A percentile compares a stretch with the other conserved stretches of the same genome.
Evolutionary conservation across 2,797 vertebrate species (phyloP).

Genomic region (Trachurus trachurus): DNA sequence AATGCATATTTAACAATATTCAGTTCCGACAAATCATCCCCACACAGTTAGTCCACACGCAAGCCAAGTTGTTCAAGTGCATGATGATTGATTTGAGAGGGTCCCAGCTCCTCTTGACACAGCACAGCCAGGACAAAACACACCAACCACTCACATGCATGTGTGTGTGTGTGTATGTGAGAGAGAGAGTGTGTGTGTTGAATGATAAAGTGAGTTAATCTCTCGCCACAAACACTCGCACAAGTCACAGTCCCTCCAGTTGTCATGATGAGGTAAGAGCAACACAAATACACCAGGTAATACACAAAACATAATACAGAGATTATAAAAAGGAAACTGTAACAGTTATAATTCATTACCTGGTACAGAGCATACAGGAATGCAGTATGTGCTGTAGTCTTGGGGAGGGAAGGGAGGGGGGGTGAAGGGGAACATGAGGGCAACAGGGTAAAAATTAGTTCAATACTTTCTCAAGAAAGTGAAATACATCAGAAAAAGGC

Average conservation of each 20-base stretch:
- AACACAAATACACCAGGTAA: constrained; percentile 75
- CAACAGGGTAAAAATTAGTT: constrained; percentile 11
- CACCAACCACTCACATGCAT: constrained; percentile 66
- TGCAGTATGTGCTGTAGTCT: constrained; percentile 56
- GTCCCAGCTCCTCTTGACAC: constrained; percentile 71
- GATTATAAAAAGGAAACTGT: constrained; percentile 54
- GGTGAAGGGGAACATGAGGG: constrained; percentile 11
- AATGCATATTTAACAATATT: constrained; percentile 88
- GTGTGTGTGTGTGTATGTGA: constrained; percentile 46
- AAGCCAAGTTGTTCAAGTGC: constrained; percentile 86
- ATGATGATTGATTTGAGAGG: constrained; percentile 79
- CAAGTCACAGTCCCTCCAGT: constrained; percentile 79
- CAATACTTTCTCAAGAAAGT: constrained; percentile 37
- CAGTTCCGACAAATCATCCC: constrained; percentile 77
- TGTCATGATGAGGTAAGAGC: constrained; percentile 84
- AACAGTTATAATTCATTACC: constrained; percentile 61
- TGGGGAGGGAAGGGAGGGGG: neutral
- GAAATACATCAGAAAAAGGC: constrained; percentile 23
- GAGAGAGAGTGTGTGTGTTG: constrained; percentile 9
- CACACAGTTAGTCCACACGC: constrained; percentile 85
- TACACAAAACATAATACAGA: constrained; percentile 71
- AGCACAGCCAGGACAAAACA: constrained; percentile 63
- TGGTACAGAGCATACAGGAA: constrained; percentile 68
- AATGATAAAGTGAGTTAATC: constrained; percentile 39
- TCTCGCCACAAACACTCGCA: constrained; percentile 37